Evolutionary conservation across 2,797 vertebrate species (phyloP).

Genomic region (Phrynocephalus guinanensis): DNA sequence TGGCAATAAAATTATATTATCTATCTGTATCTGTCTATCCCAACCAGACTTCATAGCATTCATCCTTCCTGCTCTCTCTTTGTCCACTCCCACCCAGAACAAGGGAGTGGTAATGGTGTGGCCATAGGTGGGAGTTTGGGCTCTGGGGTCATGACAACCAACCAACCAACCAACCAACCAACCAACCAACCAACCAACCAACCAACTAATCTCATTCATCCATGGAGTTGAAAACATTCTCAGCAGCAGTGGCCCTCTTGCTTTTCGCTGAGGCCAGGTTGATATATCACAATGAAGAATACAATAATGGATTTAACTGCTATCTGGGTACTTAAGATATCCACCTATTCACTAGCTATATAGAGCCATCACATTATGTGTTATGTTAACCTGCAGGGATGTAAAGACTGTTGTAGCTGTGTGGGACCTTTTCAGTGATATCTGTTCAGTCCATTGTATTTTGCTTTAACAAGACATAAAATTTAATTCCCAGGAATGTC

Average conservation of each 20-base stretch:
- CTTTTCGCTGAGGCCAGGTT: neutral
- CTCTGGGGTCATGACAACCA: too few relatives aligned
- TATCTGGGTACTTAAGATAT: neutral
- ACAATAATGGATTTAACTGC: neutral
- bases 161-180: neutral
- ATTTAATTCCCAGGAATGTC: constrained; percentile 28
- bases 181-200: too few relatives aligned
- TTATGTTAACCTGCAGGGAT: constrained; percentile 8
- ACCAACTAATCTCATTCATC: neutral
- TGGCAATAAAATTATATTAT: too few relatives aligned
- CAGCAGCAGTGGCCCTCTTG: neutral
- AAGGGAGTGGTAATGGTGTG: too few relatives aligned
- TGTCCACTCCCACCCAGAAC: too few relatives aligned
- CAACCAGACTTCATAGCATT: too few relatives aligned
- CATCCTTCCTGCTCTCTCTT: too few relatives aligned
- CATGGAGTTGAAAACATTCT: neutral
- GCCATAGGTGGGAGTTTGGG: too few relatives aligned
- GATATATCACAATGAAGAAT: neutral
- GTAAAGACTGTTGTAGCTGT: constrained; percentile 9
- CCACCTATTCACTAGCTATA: neutral
- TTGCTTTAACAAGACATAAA: constrained; percentile 24
- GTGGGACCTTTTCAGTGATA: constrained; percentile 12
- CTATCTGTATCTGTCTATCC: too few relatives aligned
- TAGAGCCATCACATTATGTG: neutral
- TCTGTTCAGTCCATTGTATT: constrained; percentile 21